Base-by-base conservation (phyloP, 2,888 invertebrate genomes). In the Ectemnius lituratus region DNA sequence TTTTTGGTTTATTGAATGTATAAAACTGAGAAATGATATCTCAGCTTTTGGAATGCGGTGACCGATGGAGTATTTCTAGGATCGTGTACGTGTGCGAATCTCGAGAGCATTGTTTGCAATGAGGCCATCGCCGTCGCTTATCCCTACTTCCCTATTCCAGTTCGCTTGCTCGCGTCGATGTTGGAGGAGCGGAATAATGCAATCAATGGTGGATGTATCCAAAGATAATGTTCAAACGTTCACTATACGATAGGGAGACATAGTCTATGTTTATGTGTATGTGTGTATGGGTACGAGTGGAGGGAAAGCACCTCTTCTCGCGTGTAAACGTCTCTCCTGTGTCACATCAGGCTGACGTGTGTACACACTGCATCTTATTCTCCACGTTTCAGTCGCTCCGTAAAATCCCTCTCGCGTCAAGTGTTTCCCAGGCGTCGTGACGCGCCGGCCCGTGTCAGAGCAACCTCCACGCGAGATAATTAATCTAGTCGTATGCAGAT, bases 191-290 rank as follows among this genome's bases (percentile, higher is more conserved):
- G 46, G 65, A 28, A 52, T 58, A 27, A 46, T 56, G 61, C 14
- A 37, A 52, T 57, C 70, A 61, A 70, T 73, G 61, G 76, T 68
- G 73, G 57, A 59, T 60, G 45, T 58, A 58, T 66, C 37, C 65
- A 23, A 67, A 70, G 61, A 73, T 73, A 75, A 64, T 60, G 47
- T 57, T 59, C 58, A 49, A 61, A 73, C 64, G 61, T 75, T 70
- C 37, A 2, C 37, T 37, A 37, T 6, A 37, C 37, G 37, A 11
- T 6, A 37, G 37, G 8, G 37, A 37, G 37, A 23, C 23, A 37
- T 5, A 37, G 37, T 37, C 37, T 37, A 8, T 37, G 37, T 11
- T 2, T 11, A 4, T 37, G 0, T 70, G 45, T 61, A 28, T 46
- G 62, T 20, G 23, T 2, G 23, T 23, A 3, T 23, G 23, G 23